Evolutionary conservation across 1,140 invertebrate species (phyloP).

Genomic region (Caerostris darwini): DNA sequence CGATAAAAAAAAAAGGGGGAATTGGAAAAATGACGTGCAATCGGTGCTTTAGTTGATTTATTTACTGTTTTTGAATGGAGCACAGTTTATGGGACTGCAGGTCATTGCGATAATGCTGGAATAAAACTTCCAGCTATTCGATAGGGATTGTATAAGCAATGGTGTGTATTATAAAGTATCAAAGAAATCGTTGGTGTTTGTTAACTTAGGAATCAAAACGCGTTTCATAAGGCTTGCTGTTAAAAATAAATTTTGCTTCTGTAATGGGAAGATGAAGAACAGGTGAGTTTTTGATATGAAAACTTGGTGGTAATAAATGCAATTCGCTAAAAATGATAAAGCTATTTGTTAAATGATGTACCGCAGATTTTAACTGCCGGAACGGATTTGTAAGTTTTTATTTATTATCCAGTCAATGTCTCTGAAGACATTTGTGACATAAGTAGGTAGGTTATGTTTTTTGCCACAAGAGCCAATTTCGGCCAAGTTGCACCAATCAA

Average conservation of each 20-base stretch:
- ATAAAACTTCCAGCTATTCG: slow-evolving; percentile 32
- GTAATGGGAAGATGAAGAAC: not conserved
- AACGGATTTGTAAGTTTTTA: not conserved
- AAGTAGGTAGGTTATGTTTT: too few relatives aligned
- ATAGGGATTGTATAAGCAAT: slow-evolving; percentile 27
- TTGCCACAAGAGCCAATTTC: too few relatives aligned
- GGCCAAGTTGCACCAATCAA: too few relatives aligned
- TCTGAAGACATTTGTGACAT: too few relatives aligned
- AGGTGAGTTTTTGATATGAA: not conserved
- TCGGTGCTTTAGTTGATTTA: slow-evolving; percentile 52
- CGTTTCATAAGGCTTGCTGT: not conserved
- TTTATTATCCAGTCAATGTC: not conserved
- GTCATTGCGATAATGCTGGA: slow-evolving; percentile 44
- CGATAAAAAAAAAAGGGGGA: not conserved
- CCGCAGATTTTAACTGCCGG: not conserved
- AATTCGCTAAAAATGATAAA: not conserved
- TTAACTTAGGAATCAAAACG: slow-evolving; percentile 30
- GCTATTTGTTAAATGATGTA: not conserved
- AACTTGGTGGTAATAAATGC: not conserved
- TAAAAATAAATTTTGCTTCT: slow-evolving; percentile 30
- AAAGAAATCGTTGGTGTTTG: slow-evolving; percentile 20
- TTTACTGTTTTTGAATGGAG: slow-evolving; percentile 29
- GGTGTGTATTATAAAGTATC: slow-evolving; percentile 28
- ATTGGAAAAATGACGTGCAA: slow-evolving; percentile 42
- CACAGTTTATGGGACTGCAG: slow-evolving; percentile 30